Base-by-base conservation (phyloP, 2,113 vertebrate genomes). In the Cisticola juncidis region DNA sequence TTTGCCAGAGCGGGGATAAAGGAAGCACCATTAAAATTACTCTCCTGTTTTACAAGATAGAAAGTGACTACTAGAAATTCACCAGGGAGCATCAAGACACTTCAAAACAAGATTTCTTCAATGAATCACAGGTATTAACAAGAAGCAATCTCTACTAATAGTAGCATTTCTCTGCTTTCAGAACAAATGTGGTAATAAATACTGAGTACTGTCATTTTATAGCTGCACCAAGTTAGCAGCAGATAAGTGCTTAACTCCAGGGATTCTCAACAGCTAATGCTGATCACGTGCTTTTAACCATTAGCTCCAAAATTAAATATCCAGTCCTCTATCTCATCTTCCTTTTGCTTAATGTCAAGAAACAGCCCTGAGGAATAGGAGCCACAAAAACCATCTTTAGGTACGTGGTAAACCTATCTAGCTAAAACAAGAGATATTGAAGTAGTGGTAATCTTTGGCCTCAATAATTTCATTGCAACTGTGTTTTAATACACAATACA, bases 61-160 rank as follows among this genome's bases (percentile, higher is more conserved):
- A 64, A 92, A 91, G 57, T 1, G 8, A 86, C 73, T 90, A 81
- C 47, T 83, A 89, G 85, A 90, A 96, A 95, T 87, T 92, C 91
- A 93, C 68, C 36, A 48, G 82, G 64, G 90, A 97, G 26, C 38
- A 91, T 38, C 62, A 48, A 62, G 64, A 65, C 71, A 90, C 69
- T 78, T 81, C 71, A 86, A 80, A 94, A 91, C 53, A 61, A 23
- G 69, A 88, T 70, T 90, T 94, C 82, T 77, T 68, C 78, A 93
- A 58, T 73, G 88, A 92, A 95, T 82, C 82, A 95, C 71, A 88
- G 74, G 58, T 92, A 92, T 65, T 94, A 94, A 97, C 74, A 92
- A 95, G 79, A 82, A 73, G 42, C 45, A 86, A 33, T 50, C 26
- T 65, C 58, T 82, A 77, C 54, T 48, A 80, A 82, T 29, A 69